A percentile compares a stretch with the other conserved stretches of the same genome.
These are phyloP conservation scores for Athene noctua DNA, from an alignment of 2,113 vertebrate species.

Conservation along the genomic window DNA sequence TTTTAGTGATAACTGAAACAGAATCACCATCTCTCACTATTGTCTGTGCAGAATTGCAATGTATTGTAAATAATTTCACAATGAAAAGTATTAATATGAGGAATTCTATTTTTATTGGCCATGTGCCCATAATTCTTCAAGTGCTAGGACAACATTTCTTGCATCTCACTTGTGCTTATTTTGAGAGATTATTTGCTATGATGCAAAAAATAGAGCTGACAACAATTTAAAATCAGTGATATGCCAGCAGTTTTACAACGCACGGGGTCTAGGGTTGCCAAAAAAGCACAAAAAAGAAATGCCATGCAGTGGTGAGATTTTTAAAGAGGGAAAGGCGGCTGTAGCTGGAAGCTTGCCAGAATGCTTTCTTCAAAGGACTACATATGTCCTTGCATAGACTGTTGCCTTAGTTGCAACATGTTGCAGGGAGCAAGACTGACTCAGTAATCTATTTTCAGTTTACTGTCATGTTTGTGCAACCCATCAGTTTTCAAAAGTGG, in stretches of 20 bases:
- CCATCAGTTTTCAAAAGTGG: background rate
- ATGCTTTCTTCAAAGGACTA: background rate
- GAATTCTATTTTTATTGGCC: conserved; percentile 56
- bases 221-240: conserved; percentile 33
- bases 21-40: background rate
- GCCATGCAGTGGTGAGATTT: background rate
- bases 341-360: background rate
- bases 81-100: background rate
- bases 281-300: background rate
- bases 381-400: background rate
- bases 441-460: background rate
- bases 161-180: conserved; percentile 30
- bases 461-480: background rate
- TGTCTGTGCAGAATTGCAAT: background rate
- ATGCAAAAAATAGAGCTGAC: conserved; percentile 48
- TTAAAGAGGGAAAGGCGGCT: conserved; percentile 5
- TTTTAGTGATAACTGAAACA: background rate
- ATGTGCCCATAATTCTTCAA: conserved; percentile 53
- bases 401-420: background rate
- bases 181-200: conserved; percentile 42
- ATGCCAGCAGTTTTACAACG: conserved; percentile 22
- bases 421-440: background rate
- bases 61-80: background rate
- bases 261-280: background rate
- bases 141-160: conserved; percentile 20